Conservation (phyloP, 1,140 invertebrate species). For the Reticulitermes speratus region DNA sequence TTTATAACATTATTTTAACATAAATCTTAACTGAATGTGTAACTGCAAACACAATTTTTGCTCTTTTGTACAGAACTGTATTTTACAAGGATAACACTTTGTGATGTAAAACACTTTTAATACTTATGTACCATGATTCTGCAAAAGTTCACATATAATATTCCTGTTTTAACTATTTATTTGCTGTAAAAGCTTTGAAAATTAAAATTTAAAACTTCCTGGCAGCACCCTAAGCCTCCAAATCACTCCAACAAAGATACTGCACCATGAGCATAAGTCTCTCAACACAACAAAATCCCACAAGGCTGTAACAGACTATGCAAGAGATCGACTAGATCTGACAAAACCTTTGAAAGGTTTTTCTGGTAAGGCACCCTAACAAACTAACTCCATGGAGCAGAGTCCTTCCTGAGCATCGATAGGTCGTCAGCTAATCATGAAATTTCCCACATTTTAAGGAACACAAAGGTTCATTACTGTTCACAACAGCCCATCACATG, state of each 20-base stretch:
- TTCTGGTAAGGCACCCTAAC: neutral
- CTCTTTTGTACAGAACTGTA: neutral
- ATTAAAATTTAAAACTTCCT: neutral
- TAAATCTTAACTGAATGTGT: neutral
- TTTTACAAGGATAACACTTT: neutral
- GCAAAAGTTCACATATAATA: neutral
- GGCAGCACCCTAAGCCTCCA: neutral
- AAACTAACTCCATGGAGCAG: too few relatives aligned
- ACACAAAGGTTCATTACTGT: too few relatives aligned
- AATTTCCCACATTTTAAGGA: too few relatives aligned
- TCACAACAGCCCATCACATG: too few relatives aligned
- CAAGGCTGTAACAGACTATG: neutral
- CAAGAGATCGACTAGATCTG: neutral
- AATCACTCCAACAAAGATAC: neutral
- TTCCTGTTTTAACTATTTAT: neutral
- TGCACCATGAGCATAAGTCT: neutral
- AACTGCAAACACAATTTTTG: neutral
- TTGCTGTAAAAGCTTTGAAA: neutral
- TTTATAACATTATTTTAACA: slow-evolving; percentile 1
- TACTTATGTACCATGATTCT: neutral
- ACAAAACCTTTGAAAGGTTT: neutral
- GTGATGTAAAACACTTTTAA: neutral
- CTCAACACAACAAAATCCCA: neutral
- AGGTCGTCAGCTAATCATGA: too few relatives aligned
- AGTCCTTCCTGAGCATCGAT: too few relatives aligned